A percentile compares a stretch with the other conserved stretches of the same genome.
Evolutionary conservation across 2,113 vertebrate species (phyloP).

Genomic region (Bufo bufo): DNA sequence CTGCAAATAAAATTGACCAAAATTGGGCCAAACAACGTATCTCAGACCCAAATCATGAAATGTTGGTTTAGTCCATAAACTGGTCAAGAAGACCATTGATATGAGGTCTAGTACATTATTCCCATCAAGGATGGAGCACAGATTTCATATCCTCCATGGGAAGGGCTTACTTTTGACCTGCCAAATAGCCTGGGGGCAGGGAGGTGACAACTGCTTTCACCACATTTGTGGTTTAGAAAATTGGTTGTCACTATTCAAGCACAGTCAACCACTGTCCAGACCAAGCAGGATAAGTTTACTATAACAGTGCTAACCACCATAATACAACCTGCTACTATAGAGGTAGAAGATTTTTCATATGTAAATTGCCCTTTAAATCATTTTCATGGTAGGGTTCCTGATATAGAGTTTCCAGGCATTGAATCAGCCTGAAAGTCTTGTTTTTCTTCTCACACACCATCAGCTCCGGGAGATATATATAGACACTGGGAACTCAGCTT

Average conservation of each 20-base stretch:
- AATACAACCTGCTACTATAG: not conserved
- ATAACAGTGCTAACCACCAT: not conserved
- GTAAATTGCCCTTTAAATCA: not conserved
- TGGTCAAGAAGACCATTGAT: too few relatives aligned
- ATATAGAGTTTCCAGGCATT: not conserved
- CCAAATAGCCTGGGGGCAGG: not conserved
- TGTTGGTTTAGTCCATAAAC: too few relatives aligned
- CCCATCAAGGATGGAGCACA: not conserved
- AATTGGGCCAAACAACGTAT: too few relatives aligned
- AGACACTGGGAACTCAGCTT: slow-evolving; percentile 6
- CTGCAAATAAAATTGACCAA: too few relatives aligned
- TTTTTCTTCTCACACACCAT: slow-evolving; percentile 4
- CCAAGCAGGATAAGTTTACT: not conserved
- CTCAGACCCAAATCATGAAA: too few relatives aligned
- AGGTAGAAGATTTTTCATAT: not conserved
- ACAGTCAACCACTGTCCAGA: not conserved
- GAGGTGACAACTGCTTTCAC: not conserved
- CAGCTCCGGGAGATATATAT: not conserved
- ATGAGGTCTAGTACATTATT: too few relatives aligned
- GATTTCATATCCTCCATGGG: not conserved
- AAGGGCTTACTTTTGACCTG: not conserved
- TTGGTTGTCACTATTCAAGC: not conserved
- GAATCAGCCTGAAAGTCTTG: slow-evolving; percentile 12
- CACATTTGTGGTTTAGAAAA: not conserved
- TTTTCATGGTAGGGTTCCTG: not conserved